Evolutionary conservation across 2,797 vertebrate genomes (phyloP).

Genomic region (Lithobates sylvaticus): DNA sequence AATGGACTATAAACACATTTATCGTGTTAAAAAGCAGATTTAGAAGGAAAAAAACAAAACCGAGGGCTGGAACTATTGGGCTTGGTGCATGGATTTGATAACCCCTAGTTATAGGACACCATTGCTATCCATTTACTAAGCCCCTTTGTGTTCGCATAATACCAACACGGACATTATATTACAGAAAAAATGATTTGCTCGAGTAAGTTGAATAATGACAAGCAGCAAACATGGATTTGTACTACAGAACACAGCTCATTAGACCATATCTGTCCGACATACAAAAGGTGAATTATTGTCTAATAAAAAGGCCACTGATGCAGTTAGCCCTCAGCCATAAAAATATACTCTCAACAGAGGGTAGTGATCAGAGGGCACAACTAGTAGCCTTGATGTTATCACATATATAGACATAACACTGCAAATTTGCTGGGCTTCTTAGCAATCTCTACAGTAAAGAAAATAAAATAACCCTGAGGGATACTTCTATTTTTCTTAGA

Average conservation of each 20-base stretch:
- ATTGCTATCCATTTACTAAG: neutral
- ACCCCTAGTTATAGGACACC: neutral
- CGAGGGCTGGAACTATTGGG: neutral
- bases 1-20: no score
- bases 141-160: no score
- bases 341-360: neutral
- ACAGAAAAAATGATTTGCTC: neutral
- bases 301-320: neutral
- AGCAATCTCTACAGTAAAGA: conserved; percentile 39
- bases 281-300: neutral
- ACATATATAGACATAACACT: neutral
- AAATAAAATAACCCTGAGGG: conserved; percentile 81
- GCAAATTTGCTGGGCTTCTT: conserved; percentile 11
- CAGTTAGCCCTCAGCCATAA: conserved; percentile 5
- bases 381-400: no score
- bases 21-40: neutral
- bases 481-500: conserved; percentile 74
- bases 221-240: neutral
- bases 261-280: neutral
- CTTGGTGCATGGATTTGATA: neutral
- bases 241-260: neutral
- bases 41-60: neutral
- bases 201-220: no score
- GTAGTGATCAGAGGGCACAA: conserved; percentile 10
- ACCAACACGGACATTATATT: neutral